phyloP scores from a whole-genome alignment of 2,113 vertebrate species.

The Raphicerus campestris region DNA sequence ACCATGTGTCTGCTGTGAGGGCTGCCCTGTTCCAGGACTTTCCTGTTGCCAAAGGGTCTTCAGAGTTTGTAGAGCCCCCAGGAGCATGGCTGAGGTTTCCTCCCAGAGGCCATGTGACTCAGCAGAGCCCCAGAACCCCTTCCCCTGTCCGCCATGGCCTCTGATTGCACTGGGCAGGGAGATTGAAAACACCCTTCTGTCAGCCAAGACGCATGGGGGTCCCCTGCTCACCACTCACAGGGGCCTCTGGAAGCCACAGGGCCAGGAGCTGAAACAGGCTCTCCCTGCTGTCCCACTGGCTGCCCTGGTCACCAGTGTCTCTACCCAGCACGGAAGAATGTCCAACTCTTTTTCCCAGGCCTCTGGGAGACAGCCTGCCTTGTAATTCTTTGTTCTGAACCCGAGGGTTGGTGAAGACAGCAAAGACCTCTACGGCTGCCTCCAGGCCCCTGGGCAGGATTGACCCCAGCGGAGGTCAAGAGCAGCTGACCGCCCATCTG shows the following conservation, averaged over 20 bases:
- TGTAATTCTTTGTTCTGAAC: neutral
- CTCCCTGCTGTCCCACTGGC: neutral
- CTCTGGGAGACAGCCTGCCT: neutral
- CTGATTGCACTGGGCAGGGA: rapidly evolving
- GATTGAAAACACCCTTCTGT: neutral
- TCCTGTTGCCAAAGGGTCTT: neutral
- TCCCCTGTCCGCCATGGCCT: neutral
- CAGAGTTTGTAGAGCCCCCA: neutral
- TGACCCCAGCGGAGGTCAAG: neutral
- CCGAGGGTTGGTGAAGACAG: neutral
- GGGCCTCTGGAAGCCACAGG: neutral
- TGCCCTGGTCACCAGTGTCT: neutral
- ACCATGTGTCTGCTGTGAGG: neutral
- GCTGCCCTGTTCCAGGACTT: neutral
- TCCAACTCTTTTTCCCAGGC: neutral
- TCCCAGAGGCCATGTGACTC: neutral
- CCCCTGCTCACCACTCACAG: neutral
- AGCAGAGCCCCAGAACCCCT: neutral
- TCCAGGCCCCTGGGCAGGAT: neutral
- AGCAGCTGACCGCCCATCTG: neutral
- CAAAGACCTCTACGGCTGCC: neutral
- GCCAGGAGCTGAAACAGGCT: neutral
- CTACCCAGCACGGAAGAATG: rapidly evolving
- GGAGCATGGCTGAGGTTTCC: neutral
- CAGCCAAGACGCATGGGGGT: rapidly evolving